These are phyloP conservation scores for Meteorus sp. DNA, from an alignment of 1,140 invertebrate genomes.

Conservation along the genomic window DNA sequence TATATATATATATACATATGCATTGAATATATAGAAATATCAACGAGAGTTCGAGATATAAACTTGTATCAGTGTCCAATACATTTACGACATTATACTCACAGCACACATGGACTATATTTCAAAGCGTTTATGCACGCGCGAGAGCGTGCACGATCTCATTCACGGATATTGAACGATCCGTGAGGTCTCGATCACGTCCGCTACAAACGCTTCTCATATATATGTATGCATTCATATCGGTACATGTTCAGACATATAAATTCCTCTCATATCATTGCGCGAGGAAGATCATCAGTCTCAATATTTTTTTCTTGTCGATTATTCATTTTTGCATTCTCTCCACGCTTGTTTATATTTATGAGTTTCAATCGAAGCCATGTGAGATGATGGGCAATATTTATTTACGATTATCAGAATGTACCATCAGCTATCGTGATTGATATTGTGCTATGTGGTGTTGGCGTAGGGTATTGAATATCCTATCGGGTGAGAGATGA, in stretches of 20 bases:
- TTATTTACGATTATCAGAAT: neutral
- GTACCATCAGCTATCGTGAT: neutral
- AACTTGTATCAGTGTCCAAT: neutral
- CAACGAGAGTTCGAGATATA: no score
- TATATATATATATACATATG: no score
- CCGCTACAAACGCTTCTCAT: neutral
- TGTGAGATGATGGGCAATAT: conserved; percentile 8
- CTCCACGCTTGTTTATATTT: neutral
- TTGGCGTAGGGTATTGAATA: no score
- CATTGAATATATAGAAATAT: no score
- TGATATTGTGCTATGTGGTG: neutral
- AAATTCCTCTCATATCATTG: no score
- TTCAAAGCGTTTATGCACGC: neutral
- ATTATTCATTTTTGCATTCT: neutral
- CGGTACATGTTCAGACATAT: no score
- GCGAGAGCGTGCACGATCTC: neutral
- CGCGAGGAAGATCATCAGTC: no score
- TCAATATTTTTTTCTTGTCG: neutral
- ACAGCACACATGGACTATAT: neutral
- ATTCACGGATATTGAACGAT: conserved; percentile 18
- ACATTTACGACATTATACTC: neutral
- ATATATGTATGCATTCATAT: no score
- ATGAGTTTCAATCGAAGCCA: conserved; percentile 2
- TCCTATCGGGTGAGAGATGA: no score
- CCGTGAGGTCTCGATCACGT: conserved; percentile 15